Conservation (phyloP, 2,888 invertebrate species). For the Beris chalybata region DNA sequence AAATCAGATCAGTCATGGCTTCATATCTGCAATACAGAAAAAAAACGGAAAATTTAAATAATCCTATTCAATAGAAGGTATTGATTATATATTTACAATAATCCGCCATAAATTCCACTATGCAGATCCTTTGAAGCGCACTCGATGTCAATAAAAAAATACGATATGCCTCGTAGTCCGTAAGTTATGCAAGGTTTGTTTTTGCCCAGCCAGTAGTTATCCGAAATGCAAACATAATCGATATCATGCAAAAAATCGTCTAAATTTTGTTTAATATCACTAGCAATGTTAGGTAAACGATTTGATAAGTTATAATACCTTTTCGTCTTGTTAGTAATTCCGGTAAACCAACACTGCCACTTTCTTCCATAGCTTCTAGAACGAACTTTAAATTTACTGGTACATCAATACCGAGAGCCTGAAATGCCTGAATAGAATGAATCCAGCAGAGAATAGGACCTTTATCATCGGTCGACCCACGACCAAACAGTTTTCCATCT, state of each 20-base stretch:
- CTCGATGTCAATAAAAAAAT: slow-evolving; percentile 85
- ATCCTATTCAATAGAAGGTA: slow-evolving; percentile 39
- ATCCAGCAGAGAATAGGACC: slow-evolving; percentile 95
- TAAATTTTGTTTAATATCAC: neutral
- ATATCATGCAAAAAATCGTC: slow-evolving; percentile 77
- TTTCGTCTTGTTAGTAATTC: slow-evolving; percentile 72
- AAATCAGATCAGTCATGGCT: slow-evolving; percentile 89
- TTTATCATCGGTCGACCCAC: slow-evolving; percentile 94
- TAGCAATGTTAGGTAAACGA: neutral
- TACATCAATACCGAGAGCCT: slow-evolving; percentile 67
- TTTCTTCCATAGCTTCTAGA: slow-evolving; percentile 99
- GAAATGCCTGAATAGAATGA: slow-evolving; percentile 87
- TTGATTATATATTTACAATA: slow-evolving; percentile 66
- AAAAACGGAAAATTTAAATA: neutral
- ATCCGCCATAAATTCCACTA: slow-evolving; percentile 94
- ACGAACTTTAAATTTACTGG: slow-evolving; percentile 85
- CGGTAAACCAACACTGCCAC: slow-evolving; percentile 94
- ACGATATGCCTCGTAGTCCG: slow-evolving; percentile 90
- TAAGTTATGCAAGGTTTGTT: slow-evolving; percentile 97
- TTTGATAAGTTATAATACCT: slow-evolving; percentile 26
- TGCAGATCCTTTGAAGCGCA: slow-evolving; percentile 93
- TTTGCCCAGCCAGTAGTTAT: slow-evolving; percentile 98
- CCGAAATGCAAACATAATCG: slow-evolving; percentile 96
- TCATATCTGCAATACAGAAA: slow-evolving; percentile 62
- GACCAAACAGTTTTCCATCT: slow-evolving; percentile 85